phyloP scores from a whole-genome alignment of 2,113 vertebrate genomes.

The Redunca redunca region DNA sequence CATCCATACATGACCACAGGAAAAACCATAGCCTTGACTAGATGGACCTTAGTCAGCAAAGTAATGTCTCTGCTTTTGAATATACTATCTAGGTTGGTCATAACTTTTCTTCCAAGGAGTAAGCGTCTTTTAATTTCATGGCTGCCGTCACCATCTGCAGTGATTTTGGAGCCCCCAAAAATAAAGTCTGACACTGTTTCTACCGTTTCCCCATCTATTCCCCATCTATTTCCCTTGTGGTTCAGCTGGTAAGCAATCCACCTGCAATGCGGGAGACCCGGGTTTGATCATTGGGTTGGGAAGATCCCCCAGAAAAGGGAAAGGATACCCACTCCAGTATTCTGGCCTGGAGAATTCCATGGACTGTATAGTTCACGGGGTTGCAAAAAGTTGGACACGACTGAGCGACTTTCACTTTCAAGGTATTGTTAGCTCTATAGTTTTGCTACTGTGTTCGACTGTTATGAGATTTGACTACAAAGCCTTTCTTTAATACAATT shows the following conservation, averaged over 20 bases:
- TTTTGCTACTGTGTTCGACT: neutral
- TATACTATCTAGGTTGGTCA: too few species aligned
- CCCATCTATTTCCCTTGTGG: neutral
- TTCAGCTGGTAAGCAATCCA: neutral
- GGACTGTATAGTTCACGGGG: neutral
- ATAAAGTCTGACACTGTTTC: too few species aligned
- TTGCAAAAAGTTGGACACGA: neutral
- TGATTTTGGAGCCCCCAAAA: too few species aligned
- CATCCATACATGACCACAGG: too few species aligned
- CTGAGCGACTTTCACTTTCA: neutral
- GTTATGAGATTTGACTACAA: neutral
- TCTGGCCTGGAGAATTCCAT: neutral
- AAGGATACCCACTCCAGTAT: neutral
- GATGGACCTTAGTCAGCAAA: too few species aligned
- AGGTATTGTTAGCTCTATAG: neutral
- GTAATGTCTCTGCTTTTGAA: too few species aligned
- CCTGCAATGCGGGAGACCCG: rapidly evolving
- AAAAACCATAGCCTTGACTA: too few species aligned
- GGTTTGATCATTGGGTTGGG: neutral
- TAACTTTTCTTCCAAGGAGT: too few species aligned
- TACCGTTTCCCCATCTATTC: too few species aligned
- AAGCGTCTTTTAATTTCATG: too few species aligned
- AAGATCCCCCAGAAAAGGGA: neutral
- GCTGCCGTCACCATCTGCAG: too few species aligned
- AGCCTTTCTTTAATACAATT: neutral